phyloP scores from a whole-genome alignment of 2,888 invertebrate species.

The Scaptomyza cyrtandrae region DNA sequence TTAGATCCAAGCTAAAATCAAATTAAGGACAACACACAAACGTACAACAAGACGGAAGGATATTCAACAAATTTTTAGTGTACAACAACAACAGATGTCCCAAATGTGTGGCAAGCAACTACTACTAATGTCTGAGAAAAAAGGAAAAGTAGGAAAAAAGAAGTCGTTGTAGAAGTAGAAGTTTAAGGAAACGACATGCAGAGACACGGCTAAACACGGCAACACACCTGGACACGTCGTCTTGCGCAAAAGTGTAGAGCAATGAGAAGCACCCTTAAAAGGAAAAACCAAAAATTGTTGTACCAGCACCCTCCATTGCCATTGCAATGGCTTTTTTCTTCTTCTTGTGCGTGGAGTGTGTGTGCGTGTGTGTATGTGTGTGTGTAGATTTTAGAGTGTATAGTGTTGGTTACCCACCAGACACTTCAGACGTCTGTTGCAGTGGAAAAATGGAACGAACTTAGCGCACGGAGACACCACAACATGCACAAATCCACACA shows the following conservation, averaged over 20 bases:
- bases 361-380: background rate
- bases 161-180: conserved; percentile 7
- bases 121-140: conserved; percentile 55
- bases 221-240: conserved; percentile 64
- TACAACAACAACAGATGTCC: conserved; percentile 57
- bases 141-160: conserved; percentile 58
- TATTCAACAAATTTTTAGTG: background rate
- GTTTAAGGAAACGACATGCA: conserved; percentile 27
- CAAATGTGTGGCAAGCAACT: conserved; percentile 42
- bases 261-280: conserved; percentile 70
- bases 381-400: conserved; percentile 2
- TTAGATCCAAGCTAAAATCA: conserved; percentile 33
- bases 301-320: conserved; percentile 12
- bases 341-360: conserved; percentile 4
- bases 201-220: conserved; percentile 12
- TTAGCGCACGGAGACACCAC: conserved; percentile 33
- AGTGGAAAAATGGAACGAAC: conserved; percentile 67
- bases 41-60: conserved; percentile 1
- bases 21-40: conserved; percentile 22
- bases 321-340: conserved; percentile 18
- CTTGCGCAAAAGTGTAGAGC: conserved; percentile 54
- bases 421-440: conserved; percentile 51
- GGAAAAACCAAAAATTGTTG: conserved; percentile 39
- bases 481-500: conserved; percentile 27
- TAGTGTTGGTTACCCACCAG: conserved; percentile 35